Evolutionary conservation across 1,140 invertebrate genomes (phyloP).

Genomic region (Solen grandis): DNA sequence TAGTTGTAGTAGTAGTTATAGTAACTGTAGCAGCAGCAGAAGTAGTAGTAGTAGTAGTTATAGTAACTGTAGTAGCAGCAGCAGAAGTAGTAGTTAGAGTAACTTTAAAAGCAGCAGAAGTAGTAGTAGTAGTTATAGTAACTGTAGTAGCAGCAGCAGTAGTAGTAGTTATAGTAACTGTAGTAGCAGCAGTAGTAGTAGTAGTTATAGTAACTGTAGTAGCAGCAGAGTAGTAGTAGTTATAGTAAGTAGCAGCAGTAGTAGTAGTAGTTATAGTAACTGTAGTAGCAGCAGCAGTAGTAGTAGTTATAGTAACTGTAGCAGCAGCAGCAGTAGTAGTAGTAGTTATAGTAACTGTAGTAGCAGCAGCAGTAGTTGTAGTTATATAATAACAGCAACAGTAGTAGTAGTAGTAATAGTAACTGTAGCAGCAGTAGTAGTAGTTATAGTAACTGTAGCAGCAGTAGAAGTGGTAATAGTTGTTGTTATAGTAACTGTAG

Average conservation of each 20-base stretch:
- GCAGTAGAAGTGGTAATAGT: slow-evolving; percentile 23
- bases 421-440: slow-evolving; percentile 26
- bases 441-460: slow-evolving; percentile 17
- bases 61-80: slow-evolving; percentile 30
- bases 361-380: slow-evolving; percentile 23
- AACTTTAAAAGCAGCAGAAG: slow-evolving; percentile 9
- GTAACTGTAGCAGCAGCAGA: slow-evolving; percentile 22
- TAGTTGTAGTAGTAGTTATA: slow-evolving; percentile 30
- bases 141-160: slow-evolving; percentile 9
- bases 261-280: slow-evolving; percentile 21
- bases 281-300: slow-evolving; percentile 31
- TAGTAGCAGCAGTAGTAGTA: slow-evolving; percentile 11
- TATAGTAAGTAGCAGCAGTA: slow-evolving; percentile 12
- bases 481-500: slow-evolving; percentile 2
- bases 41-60: slow-evolving; percentile 26
- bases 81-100: slow-evolving; percentile 15
- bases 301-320: slow-evolving; percentile 14
- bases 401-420: slow-evolving; percentile 33
- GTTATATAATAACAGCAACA: slow-evolving; percentile 19
- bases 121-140: slow-evolving; percentile 25
- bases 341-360: slow-evolving; percentile 10
- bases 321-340: slow-evolving; percentile 23
- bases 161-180: slow-evolving; percentile 1
- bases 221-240: slow-evolving; percentile 29
- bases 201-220: slow-evolving; percentile 21